Base-by-base conservation (phyloP, 2,888 invertebrate genomes). In the Drosophila aldrichi region DNA sequence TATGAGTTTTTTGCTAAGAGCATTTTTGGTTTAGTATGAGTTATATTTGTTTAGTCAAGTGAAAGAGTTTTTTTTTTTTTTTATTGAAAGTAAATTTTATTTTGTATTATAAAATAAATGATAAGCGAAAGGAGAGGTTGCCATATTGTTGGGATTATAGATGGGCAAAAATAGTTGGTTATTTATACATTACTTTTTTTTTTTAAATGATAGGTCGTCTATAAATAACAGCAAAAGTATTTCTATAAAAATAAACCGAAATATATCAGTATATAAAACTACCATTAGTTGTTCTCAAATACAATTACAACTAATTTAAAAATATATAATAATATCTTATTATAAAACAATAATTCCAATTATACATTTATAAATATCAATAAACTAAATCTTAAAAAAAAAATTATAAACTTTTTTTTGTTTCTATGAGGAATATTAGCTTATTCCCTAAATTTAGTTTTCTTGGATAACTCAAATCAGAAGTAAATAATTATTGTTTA, bases 1-100 rank as follows among this genome's bases (percentile, higher is more conserved):
- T 38, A 40, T 52, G 51, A 36, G 43, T 44, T 61, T 51, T 36
- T 25, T 29, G 43, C 29, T 12, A 34, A 18, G 20, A 51, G 36
- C 7, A 25, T 43, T 51, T 43, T 41, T 41, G 34, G 29, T 43
- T 12, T 25, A 12, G 18, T 18, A 44, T 16, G 38, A 32, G 20
- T 16, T 52, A 25, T 51, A 41, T 22, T 57, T 22, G 20, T 10
- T 18, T n/a, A 14, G 22, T 32, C 12, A n/a, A 22, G 32, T 22
- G 63, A 36, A 16, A 38, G 10, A 12, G 1, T 8, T 43, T n/a
- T 18, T 54, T 18, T 40, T 41, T n/a, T 18, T 55, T 18, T 40
- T 41, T 14, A 29, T 40, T 54, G 14, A 41, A 41, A 32, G 14
- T 1, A 49, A 34, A 34, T 49, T 10, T 12, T 12, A 29, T 12